These are phyloP conservation scores for Aplochiton taeniatus DNA, from an alignment of 2,797 vertebrate species.

Conservation along the genomic window DNA sequence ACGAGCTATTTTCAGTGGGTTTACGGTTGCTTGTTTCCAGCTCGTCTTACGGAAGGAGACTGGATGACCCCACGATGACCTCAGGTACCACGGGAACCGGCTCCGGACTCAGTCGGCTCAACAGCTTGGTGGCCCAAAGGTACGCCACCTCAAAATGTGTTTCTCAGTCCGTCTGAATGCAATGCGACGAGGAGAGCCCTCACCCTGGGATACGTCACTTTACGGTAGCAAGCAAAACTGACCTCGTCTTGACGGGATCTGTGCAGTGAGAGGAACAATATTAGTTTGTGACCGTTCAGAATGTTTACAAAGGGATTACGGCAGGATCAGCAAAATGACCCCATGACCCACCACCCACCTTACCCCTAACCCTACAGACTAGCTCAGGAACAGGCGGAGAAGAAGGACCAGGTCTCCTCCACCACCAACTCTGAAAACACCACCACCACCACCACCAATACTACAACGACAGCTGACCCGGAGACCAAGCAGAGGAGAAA, in stretches of 20 bases:
- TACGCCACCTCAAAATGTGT: slow-evolving; percentile 30
- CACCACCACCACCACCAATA: slow-evolving; percentile 8
- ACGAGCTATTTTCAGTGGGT: slow-evolving; percentile 18
- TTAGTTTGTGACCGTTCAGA: too few species aligned
- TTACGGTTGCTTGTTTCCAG: slow-evolving; percentile 51
- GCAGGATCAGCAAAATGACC: too few species aligned
- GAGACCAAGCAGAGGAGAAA: slow-evolving; percentile 84
- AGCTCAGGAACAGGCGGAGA: slow-evolving; percentile 78
- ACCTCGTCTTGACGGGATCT: neutral
- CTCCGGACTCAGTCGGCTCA: slow-evolving; percentile 73
- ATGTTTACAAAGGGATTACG: too few species aligned
- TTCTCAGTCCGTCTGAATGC: neutral
- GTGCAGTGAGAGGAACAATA: too few species aligned
- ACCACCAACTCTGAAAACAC: slow-evolving; percentile 58
- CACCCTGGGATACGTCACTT: too few species aligned
- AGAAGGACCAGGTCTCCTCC: slow-evolving; percentile 64
- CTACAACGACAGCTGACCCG: slow-evolving; percentile 59
- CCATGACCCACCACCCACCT: neutral
- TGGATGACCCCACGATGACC: slow-evolving; percentile 75
- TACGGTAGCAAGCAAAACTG: too few species aligned
- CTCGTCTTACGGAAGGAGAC: slow-evolving; percentile 81
- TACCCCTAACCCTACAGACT: slow-evolving; percentile 55
- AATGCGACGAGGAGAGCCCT: neutral
- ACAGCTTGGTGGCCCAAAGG: slow-evolving; percentile 73
- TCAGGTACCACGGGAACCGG: slow-evolving; percentile 70